Evolutionary conservation across 2,797 vertebrate species (phyloP).

Genomic region (Poliocrania exsul): DNA sequence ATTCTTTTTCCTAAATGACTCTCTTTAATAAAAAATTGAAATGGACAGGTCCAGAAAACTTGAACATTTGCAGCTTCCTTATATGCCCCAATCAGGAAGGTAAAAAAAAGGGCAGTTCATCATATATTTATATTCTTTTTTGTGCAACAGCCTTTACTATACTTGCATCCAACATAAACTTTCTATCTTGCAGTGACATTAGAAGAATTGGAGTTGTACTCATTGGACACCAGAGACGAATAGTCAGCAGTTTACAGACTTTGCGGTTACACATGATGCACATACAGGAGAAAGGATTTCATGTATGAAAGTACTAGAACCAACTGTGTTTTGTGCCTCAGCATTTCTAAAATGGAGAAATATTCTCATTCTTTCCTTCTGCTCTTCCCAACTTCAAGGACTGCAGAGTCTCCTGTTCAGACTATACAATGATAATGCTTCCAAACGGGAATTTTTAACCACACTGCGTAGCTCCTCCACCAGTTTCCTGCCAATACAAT

Average conservation of each 20-base stretch:
- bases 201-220: slow-evolving; percentile 84
- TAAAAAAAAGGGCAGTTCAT: neutral
- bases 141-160: neutral
- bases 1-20: neutral
- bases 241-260: slow-evolving; percentile 99
- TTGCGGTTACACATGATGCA: slow-evolving; percentile 95
- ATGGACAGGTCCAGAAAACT: neutral
- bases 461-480: slow-evolving; percentile 70
- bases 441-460: slow-evolving; percentile 75
- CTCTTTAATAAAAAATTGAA: neutral
- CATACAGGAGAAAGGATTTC: slow-evolving; percentile 91
- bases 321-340: slow-evolving; percentile 88
- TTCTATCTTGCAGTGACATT: slow-evolving; percentile 77
- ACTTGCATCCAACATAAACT: neutral
- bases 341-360: slow-evolving; percentile 79
- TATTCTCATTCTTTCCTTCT: slow-evolving; percentile 72
- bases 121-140: neutral
- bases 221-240: slow-evolving; percentile 94
- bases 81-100: neutral
- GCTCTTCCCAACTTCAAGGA: slow-evolving; percentile 71
- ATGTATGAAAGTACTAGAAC: slow-evolving; percentile 86
- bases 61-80: neutral
- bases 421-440: slow-evolving; percentile 73
- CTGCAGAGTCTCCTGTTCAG: slow-evolving; percentile 63
- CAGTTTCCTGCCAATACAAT: slow-evolving; percentile 67